These are phyloP conservation scores for Daboia siamensis DNA, from an alignment of 2,113 vertebrate genomes.

Conservation along the genomic window DNA sequence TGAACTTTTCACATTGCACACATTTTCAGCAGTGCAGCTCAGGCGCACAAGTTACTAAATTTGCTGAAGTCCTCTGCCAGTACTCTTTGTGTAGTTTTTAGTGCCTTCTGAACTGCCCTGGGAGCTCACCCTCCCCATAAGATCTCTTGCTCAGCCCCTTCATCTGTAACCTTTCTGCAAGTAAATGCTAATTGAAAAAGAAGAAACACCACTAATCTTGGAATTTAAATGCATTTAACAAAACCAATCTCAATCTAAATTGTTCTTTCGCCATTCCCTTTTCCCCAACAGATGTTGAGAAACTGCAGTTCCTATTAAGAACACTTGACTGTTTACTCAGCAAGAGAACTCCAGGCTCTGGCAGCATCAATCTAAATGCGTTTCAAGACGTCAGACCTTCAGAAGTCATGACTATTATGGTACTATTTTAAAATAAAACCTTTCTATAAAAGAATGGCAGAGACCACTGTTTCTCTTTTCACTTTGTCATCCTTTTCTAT, in stretches of 20 bases:
- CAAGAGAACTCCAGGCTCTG: conserved; percentile 73
- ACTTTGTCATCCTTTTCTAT: conserved; percentile 58
- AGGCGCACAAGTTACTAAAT: conserved; percentile 47
- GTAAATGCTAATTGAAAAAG: conserved; percentile 87
- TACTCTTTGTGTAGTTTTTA: conserved; percentile 55
- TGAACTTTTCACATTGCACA: conserved; percentile 45
- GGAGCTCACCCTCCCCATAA: conserved; percentile 51
- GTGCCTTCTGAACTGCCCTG: conserved; percentile 64
- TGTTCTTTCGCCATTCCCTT: conserved; percentile 80
- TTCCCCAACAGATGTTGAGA: conserved; percentile 84
- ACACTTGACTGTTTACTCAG: conserved; percentile 83
- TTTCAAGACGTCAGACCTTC: conserved; percentile 75
- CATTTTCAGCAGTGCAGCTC: conserved; percentile 32
- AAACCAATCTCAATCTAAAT: conserved; percentile 86
- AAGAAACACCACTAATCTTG: conserved; percentile 87
- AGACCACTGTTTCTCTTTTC: conserved; percentile 44
- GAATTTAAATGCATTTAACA: conserved; percentile 90
- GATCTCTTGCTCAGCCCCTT: conserved; percentile 68
- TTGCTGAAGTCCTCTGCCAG: conserved; percentile 50
- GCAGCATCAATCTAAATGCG: conserved; percentile 80
- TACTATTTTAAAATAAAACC: conserved; percentile 79
- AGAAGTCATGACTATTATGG: conserved; percentile 75
- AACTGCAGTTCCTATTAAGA: conserved; percentile 85
- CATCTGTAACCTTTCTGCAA: conserved; percentile 85
- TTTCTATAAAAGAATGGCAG: conserved; percentile 74